Conservation (phyloP, 2,797 vertebrate genomes). For the Tadarida brasiliensis region DNA sequence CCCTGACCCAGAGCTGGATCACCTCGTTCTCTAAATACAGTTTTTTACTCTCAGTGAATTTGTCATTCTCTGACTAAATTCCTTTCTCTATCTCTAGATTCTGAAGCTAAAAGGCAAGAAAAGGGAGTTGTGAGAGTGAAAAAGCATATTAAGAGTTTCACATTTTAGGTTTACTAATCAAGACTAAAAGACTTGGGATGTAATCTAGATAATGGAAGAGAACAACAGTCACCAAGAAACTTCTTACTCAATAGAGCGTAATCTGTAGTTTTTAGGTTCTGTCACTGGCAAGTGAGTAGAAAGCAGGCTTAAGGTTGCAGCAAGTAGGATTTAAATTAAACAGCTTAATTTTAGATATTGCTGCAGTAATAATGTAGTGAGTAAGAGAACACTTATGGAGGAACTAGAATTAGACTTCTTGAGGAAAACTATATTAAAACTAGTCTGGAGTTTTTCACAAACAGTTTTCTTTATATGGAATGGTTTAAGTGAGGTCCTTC, state of each 20-base stretch:
- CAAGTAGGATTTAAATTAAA: background rate
- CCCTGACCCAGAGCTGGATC: background rate
- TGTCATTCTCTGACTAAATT: background rate
- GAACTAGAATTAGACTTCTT: background rate
- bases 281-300: background rate
- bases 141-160: background rate
- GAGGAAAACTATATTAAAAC: background rate
- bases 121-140: background rate
- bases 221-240: background rate
- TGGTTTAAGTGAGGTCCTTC: background rate
- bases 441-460: background rate
- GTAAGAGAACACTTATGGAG: background rate
- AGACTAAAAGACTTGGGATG: background rate
- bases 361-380: background rate
- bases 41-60: background rate
- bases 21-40: background rate
- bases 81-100: background rate
- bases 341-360: background rate
- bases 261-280: background rate
- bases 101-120: conserved; percentile 14
- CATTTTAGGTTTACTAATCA: background rate
- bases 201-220: background rate
- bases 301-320: background rate
- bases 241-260: background rate
- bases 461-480: background rate